Base-by-base conservation (phyloP, 2,113 vertebrate species). In the Hiodon alosoides region DNA sequence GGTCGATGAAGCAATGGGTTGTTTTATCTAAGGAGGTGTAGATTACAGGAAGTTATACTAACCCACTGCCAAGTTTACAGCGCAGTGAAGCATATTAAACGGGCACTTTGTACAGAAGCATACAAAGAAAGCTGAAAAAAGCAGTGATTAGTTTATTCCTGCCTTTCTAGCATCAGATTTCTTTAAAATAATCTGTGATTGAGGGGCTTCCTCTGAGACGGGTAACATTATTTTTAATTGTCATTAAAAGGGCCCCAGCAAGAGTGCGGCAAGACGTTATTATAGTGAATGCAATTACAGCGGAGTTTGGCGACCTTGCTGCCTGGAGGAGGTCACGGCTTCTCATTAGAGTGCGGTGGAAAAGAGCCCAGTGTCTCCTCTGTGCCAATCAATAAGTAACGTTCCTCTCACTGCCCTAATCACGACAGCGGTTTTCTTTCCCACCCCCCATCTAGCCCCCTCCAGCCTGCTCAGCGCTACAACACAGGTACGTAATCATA, bases 271-370 rank as follows among this genome's bases (percentile, higher is more conserved):
- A 87, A 31, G 89, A 88, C 86, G 89, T 87, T 86, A 92, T 92
- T 92, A 91, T 87, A 88, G 89, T 86, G 88, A 92, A 90, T 88
- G 90, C 90, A 91, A 91, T 92, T 91, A 91, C 90, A 90, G 91
- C 90, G 89, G 88, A 88, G 86, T 87, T 80, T 85, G 86, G 85
- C 89, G 90, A 92, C 91, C 91, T 92, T 92, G 90, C 90, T 91
- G 91, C 91, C 87, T 88, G 83, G 86, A 82, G 87, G 90, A 92
- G 91, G 91, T 92, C 90, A 91, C 86, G 85, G 84, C 89, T 90
- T 90, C 90, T 92, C 91, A 92, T 92, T 92, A 92, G 90, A 91
- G 89, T 79, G 86, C 79, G 84, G 88, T 90, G 87, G 91, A 92
- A 91, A 86, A 88, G 88, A 91, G 90, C 90, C 90, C 87, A 83